Evolutionary conservation across 2,888 invertebrate species (phyloP), one percentile per base, ranked within the genome.

Genomic region (Eupithecia vulgata): DNA sequence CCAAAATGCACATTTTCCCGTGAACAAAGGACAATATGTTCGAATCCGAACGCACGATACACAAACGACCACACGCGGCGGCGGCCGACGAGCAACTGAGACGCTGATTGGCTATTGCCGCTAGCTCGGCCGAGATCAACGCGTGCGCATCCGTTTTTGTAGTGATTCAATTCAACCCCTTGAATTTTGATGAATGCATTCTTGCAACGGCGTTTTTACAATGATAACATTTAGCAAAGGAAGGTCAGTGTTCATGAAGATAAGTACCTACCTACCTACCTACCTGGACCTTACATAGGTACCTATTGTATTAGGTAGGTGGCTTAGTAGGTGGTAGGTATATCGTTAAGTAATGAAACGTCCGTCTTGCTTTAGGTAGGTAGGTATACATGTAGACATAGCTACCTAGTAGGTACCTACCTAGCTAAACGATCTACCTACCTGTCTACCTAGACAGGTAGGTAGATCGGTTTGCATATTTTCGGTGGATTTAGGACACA

Each of bases 1-100:
- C 91, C 83, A 84, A 86, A 87, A 88, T 87, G 85, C 89, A 91
- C 90, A 83, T 84, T 85, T 83, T 88, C 87, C 81, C 81, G 87
- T 84, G 84, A 86, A 85, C 78, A 82, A 81, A 82, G 79, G 80
- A 78, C n/a, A 83, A 81, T 64, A 69, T 74, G 71, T 85, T 83
- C 83, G 82, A 83, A 83, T 88, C 87, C 86, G 74, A 85, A 87
- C 80, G 76, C 78, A 75, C 34, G 37, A 1, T 15, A 82, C 78
- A 81, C 78, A 81, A 85, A 87, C 88, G 75, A 83, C 78, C 89
- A 66, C 83, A 78, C 85, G 69, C 84, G 75, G 74, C 81, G 83
- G 81, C 82, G 78, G 82, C 77, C 88, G 84, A 84, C 82, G 83
- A 83, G 83, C 85, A 84, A 93, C 93, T 93, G 85, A 86, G 71